Evolutionary conservation across 2,113 vertebrate genomes (phyloP).

Genomic region (Leucopsar rothschildi): DNA sequence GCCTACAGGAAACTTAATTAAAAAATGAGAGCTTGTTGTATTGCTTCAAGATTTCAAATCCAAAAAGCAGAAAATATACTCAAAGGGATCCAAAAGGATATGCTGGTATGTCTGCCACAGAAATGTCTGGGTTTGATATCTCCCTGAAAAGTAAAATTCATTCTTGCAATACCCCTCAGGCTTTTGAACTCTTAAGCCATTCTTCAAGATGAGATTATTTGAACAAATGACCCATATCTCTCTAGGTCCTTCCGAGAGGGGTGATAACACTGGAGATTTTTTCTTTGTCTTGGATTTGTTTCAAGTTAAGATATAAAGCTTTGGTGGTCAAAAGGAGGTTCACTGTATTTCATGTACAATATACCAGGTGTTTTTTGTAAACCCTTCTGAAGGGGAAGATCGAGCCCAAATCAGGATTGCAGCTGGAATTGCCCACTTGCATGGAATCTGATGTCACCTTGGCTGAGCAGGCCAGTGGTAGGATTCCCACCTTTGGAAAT

Average conservation of each 20-base stretch:
- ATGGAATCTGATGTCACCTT: not conserved
- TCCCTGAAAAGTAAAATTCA: not conserved
- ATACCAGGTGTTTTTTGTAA: not conserved
- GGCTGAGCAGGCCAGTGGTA: not conserved
- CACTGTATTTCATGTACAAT: not conserved
- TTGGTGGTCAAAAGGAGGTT: not conserved
- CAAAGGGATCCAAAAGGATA: not conserved
- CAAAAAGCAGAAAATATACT: not conserved
- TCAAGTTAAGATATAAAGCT: not conserved
- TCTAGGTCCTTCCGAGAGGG: not conserved
- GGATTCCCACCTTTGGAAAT: not conserved
- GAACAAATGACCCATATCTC: not conserved
- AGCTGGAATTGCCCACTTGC: not conserved
- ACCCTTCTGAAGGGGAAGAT: not conserved
- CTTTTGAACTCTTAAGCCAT: not conserved
- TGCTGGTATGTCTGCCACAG: not conserved
- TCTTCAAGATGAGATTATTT: not conserved
- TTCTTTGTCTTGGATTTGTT: not conserved
- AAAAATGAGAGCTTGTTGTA: not conserved
- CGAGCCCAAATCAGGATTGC: not conserved
- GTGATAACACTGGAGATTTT: not conserved
- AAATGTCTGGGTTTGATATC: conserved; percentile 14
- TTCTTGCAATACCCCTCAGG: not conserved
- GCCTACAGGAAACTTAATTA: not conserved
- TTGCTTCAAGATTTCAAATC: not conserved